These are phyloP conservation scores for Asteroscopus sphinx DNA, from an alignment of 2,888 invertebrate genomes.

Conservation along the genomic window DNA sequence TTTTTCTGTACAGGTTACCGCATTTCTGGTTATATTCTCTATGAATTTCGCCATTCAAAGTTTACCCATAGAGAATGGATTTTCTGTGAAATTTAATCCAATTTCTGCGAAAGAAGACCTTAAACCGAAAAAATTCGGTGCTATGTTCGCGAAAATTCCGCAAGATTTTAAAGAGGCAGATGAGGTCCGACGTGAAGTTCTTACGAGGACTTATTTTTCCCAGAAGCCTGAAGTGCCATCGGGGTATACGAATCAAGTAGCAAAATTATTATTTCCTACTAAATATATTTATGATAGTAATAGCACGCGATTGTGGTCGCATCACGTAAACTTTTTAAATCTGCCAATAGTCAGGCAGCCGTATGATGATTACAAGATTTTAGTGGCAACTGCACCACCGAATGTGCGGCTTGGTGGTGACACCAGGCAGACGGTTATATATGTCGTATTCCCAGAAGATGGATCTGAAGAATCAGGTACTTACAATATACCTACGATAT, in stretches of 20 bases:
- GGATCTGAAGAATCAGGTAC: constrained; percentile 45
- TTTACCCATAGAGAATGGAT: constrained; percentile 73
- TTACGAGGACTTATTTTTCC: constrained; percentile 60
- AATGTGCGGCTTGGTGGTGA: constrained; percentile 67
- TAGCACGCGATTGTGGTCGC: constrained; percentile 10
- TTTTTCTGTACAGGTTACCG: constrained; percentile 60
- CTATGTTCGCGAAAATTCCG: constrained; percentile 70
- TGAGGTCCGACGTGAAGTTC: constrained; percentile 46
- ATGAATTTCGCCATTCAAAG: constrained; percentile 56
- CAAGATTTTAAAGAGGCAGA: constrained; percentile 60
- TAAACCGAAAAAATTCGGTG: constrained; percentile 60
- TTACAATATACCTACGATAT: constrained; percentile 73
- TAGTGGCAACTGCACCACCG: constrained; percentile 79
- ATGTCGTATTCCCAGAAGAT: constrained; percentile 77
- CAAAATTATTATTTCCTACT: constrained; percentile 65
- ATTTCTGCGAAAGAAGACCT: constrained; percentile 65
- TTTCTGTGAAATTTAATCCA: constrained; percentile 71
- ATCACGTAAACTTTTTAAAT: constrained; percentile 63
- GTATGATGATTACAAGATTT: constrained; percentile 74
- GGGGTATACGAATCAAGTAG: constrained; percentile 73
- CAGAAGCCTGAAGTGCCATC: constrained; percentile 54
- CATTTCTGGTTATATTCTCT: constrained; percentile 53
- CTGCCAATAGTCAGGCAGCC: constrained; percentile 74
- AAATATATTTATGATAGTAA: constrained; percentile 36
- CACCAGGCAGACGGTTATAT: constrained; percentile 68